Evolutionary conservation across 2,797 vertebrate genomes (phyloP).

Genomic region (Borostomias antarcticus): DNA sequence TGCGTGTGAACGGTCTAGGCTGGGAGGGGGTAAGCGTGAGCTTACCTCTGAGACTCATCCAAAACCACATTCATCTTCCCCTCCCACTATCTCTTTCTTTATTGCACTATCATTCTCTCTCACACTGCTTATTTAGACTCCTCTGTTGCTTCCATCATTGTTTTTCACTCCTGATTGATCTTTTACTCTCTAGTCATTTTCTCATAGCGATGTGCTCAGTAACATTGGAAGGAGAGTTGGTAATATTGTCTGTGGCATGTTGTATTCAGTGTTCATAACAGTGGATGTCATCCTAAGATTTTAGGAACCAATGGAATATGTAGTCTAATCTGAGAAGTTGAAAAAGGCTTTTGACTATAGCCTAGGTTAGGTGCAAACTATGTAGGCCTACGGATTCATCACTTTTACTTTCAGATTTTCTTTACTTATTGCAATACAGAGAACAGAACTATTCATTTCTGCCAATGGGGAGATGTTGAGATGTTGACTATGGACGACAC

Average conservation of each 20-base stretch:
- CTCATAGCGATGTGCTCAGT: constrained; percentile 37
- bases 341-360: not conserved
- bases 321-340: not conserved
- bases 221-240: constrained; percentile 31
- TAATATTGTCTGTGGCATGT: constrained; percentile 42
- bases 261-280: constrained; percentile 33
- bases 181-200: constrained; percentile 39
- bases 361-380: no score
- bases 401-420: no score
- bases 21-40: constrained; percentile 62
- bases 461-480: no score
- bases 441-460: not conserved
- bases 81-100: no score
- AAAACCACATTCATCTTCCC: constrained; percentile 70
- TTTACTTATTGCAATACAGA: not conserved
- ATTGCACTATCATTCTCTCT: constrained; percentile 28
- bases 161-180: constrained; percentile 31
- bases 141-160: constrained; percentile 9
- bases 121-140: constrained; percentile 6
- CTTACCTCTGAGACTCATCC: constrained; percentile 69
- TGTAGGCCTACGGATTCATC: no score
- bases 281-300: not conserved
- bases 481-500: not conserved
- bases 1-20: constrained; percentile 66
- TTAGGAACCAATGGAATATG: not conserved